phyloP scores from a whole-genome alignment of 2,113 vertebrate genomes.

The Dasyurus viverrinus region DNA sequence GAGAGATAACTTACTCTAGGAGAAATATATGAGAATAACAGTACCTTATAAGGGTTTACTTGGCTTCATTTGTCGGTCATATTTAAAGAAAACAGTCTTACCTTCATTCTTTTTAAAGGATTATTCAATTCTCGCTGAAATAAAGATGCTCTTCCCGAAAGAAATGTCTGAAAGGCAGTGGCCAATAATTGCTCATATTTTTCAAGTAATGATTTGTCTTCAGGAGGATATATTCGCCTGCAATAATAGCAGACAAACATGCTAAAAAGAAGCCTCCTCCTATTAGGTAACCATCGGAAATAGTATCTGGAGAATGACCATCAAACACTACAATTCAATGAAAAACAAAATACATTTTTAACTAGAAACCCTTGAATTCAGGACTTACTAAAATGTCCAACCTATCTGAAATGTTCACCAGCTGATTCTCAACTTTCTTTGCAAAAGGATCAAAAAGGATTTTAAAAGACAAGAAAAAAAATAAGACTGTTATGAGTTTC shows the following conservation, averaged over 20 bases:
- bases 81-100: conserved; percentile 71
- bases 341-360: neutral
- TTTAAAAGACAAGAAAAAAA: neutral
- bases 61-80: neutral
- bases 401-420: neutral
- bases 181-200: conserved; percentile 97
- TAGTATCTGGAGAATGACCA: neutral
- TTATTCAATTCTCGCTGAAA: conserved; percentile 99
- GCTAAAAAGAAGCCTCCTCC: conserved; percentile 30
- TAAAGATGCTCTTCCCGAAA: conserved; percentile 96
- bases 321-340: neutral
- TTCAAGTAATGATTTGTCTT: conserved; percentile 97
- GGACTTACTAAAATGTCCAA: neutral
- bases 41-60: neutral
- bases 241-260: conserved; percentile 69
- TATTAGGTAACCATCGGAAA: neutral
- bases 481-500: neutral
- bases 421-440: neutral
- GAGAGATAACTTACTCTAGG: neutral
- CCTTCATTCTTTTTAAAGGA: conserved; percentile 99
- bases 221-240: conserved; percentile 99
- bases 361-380: neutral
- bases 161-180: conserved; percentile 97
- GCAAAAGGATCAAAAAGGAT: neutral
- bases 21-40: neutral